A percentile compares a stretch with the other conserved stretches of the same genome.
phyloP scores from a whole-genome alignment of 2,113 vertebrate genomes.

The Motacilla tschutschensis region DNA sequence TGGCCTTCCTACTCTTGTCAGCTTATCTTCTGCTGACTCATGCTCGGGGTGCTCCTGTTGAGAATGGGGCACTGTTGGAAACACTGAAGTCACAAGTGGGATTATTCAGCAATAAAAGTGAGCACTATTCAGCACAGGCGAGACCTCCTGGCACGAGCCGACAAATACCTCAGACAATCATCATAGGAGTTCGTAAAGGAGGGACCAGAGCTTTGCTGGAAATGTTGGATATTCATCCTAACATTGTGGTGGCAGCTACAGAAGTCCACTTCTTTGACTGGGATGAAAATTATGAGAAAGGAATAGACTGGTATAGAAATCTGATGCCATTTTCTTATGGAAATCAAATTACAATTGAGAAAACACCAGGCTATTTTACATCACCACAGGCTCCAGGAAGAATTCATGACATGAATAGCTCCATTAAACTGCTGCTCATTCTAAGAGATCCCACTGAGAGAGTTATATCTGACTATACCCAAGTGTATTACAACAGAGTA shows the following conservation, averaged over 20 bases:
- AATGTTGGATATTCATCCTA: slow-evolving; percentile 92
- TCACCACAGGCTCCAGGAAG: slow-evolving; percentile 86
- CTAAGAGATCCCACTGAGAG: slow-evolving; percentile 88
- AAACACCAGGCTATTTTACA: slow-evolving; percentile 93
- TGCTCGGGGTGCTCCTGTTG: slow-evolving; percentile 70
- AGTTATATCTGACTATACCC: slow-evolving; percentile 92
- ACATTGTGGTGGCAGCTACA: slow-evolving; percentile 88
- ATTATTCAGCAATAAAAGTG: slow-evolving; percentile 73
- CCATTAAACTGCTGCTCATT: slow-evolving; percentile 89
- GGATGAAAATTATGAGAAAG: slow-evolving; percentile 91
- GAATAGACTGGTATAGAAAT: slow-evolving; percentile 88
- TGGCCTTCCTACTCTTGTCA: slow-evolving; percentile 82
- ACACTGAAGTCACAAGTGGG: slow-evolving; percentile 64
- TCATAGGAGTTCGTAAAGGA: slow-evolving; percentile 91
- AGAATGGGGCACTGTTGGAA: slow-evolving; percentile 67
- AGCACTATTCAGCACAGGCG: slow-evolving; percentile 64
- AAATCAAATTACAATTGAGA: slow-evolving; percentile 92
- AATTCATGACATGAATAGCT: slow-evolving; percentile 89
- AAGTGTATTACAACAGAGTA: slow-evolving; percentile 91
- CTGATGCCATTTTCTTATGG: slow-evolving; percentile 91
- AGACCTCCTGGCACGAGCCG: slow-evolving; percentile 83
- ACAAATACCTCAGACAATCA: slow-evolving; percentile 87
- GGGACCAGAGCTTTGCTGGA: slow-evolving; percentile 89
- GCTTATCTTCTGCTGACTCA: slow-evolving; percentile 81
- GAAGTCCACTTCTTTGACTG: slow-evolving; percentile 95